A percentile compares a stretch with the other conserved stretches of the same genome.
Evolutionary conservation across 2,113 vertebrate genomes (phyloP).

Genomic region (Gopherus flavomarginatus): DNA sequence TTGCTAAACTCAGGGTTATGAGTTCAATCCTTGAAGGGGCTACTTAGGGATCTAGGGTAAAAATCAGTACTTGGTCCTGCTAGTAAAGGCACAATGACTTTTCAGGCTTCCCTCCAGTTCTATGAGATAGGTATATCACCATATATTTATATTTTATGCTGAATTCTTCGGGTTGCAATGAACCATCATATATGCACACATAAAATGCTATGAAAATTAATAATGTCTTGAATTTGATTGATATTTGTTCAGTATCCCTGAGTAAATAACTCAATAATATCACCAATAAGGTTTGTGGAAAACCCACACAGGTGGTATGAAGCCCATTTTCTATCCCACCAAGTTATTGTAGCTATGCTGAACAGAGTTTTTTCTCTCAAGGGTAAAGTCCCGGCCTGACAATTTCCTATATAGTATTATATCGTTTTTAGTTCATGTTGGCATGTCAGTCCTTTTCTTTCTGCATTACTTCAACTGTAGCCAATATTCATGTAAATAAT

Average conservation of each 20-base stretch:
- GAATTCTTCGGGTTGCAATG: conserved; percentile 50
- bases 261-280: conserved; percentile 58
- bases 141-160: neutral
- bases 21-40: too few species aligned
- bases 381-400: conserved; percentile 10
- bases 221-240: neutral
- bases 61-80: too few species aligned
- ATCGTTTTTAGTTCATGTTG: neutral
- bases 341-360: conserved; percentile 40
- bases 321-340: conserved; percentile 47
- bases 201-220: conserved; percentile 39
- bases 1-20: too few species aligned
- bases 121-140: too few species aligned
- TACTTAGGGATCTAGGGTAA: too few species aligned
- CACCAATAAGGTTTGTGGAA: conserved; percentile 24
- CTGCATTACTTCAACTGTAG: neutral
- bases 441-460: neutral
- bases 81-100: too few species aligned
- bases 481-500: neutral
- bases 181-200: neutral
- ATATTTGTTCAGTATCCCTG: conserved; percentile 52
- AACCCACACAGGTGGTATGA: conserved; percentile 36
- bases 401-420: conserved; percentile 39
- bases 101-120: too few species aligned
- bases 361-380: neutral